Conservation (phyloP, 2,113 vertebrate genomes). For the Gadus macrocephalus region DNA sequence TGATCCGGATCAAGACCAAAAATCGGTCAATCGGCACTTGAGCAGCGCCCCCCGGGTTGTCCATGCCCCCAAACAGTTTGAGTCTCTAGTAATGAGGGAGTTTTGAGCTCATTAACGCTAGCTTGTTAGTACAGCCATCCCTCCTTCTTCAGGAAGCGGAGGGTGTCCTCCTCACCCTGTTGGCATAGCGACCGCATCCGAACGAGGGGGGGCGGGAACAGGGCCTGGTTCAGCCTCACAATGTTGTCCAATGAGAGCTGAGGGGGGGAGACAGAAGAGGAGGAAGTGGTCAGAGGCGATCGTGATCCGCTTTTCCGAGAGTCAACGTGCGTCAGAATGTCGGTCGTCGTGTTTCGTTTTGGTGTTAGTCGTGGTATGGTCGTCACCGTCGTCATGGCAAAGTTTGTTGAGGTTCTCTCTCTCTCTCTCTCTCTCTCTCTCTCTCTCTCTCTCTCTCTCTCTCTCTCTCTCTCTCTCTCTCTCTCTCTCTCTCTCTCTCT, state of each 20-base stretch:
- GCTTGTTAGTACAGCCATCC: conserved; percentile 52
- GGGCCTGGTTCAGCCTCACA: conserved; percentile 73
- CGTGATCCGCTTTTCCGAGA: no score
- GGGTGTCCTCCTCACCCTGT: conserved; percentile 76
- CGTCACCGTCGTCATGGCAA: no score
- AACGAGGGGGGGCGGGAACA: conserved; percentile 77
- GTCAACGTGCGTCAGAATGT: not conserved
- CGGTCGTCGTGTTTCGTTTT: no score
- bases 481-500: not conserved
- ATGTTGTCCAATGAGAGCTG: conserved; percentile 84
- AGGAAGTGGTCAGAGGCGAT: not conserved
- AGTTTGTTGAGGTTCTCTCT: no score
- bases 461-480: conserved; percentile 30
- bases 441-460: conserved; percentile 30
- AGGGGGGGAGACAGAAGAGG: conserved; percentile 13
- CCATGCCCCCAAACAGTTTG: no score
- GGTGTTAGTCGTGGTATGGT: no score
- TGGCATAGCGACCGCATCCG: conserved; percentile 69
- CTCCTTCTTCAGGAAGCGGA: conserved; percentile 72
- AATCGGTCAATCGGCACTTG: no score
- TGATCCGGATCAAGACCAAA: no score
- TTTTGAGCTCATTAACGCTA: no score
- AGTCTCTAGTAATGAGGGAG: no score
- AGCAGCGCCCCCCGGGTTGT: no score
- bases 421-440: no score